Base-by-base conservation (phyloP, 2,888 invertebrate species). In the Andricus curvator region DNA sequence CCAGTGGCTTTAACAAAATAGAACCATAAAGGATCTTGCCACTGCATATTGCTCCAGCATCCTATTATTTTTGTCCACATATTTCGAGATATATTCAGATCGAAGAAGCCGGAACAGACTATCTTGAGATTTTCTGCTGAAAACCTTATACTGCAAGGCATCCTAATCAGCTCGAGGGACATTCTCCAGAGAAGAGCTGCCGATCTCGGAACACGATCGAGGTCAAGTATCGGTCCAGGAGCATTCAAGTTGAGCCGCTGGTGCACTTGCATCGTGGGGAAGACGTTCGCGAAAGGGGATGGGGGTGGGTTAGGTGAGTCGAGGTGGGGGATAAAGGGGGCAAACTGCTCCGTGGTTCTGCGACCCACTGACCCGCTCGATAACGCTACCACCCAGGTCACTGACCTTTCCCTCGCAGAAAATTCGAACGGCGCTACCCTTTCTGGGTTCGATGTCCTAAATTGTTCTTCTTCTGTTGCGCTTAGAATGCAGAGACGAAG, bases 341-440 rank as follows among this genome's bases (percentile, higher is more conserved):
- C 81, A 85, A 94, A 94, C 93, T 93, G 94, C 94, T 94, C 94
- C 86, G 88, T 86, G 88, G 87, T 88, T 88, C 94, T 94, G 94
- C 94, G 95, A 95, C 95, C 95, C 94, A 95, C 94, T 95, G 94
- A 95, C 95, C 95, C 93, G 92, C 92, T 92, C 92, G 92, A 92
- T 92, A 92, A 90, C 91, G 91, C 90, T 89, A 85, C 89, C 89
- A 89, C 90, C 87, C 88, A 90, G 92, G 92, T 93, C 92, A 91
- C 89, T 91, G 91, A 92, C 91, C 92, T 90, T 89, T 86, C 90
- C 85, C 88, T 86, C 85, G 86, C 86, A 85, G 87, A 84, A 88
- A 89, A 88, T 89, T 88, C 88, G 86, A 85, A 83, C 83, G 85
- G 82, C 81, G 80, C 83, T 81, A 20, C 29, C 33, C 51, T 29